Conservation (phyloP, 2,888 invertebrate species). For the Stenodera caucasica region DNA sequence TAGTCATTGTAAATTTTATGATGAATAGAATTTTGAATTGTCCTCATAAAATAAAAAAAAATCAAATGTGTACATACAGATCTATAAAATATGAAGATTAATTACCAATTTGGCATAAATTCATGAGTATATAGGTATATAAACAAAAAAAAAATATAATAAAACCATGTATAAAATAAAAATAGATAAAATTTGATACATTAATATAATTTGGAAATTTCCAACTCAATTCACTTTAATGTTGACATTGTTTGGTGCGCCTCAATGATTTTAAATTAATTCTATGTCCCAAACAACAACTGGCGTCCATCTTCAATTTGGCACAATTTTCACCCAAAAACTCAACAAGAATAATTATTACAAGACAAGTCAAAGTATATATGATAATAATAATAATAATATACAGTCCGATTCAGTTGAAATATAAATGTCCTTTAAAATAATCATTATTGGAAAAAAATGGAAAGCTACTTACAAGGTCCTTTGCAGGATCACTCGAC, state of each 20-base stretch:
- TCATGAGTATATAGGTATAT: too few species aligned
- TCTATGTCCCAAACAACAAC: constrained; percentile 1
- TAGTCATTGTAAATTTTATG: background rate
- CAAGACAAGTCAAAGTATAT: background rate
- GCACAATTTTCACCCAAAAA: constrained; percentile 1
- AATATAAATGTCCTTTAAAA: too few species aligned
- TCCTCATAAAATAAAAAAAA: background rate
- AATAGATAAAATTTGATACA: too few species aligned
- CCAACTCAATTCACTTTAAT: background rate
- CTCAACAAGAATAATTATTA: background rate
- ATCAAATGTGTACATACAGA: background rate
- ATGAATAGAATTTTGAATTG: constrained; percentile 17
- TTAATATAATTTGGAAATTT: background rate
- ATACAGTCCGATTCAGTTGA: too few species aligned
- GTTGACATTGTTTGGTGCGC: background rate
- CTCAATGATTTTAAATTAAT: constrained; percentile 4
- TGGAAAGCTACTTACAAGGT: too few species aligned
- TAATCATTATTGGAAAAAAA: too few species aligned
- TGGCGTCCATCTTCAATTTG: constrained; percentile 3
- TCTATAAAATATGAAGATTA: background rate
- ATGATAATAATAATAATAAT: too few species aligned
- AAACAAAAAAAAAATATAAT: too few species aligned
- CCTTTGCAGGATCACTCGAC: too few species aligned
- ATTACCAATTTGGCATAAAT: background rate
- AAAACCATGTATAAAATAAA: too few species aligned